These are phyloP conservation scores for Xiphydria camelus DNA, from an alignment of 2,888 invertebrate genomes.

Conservation along the genomic window DNA sequence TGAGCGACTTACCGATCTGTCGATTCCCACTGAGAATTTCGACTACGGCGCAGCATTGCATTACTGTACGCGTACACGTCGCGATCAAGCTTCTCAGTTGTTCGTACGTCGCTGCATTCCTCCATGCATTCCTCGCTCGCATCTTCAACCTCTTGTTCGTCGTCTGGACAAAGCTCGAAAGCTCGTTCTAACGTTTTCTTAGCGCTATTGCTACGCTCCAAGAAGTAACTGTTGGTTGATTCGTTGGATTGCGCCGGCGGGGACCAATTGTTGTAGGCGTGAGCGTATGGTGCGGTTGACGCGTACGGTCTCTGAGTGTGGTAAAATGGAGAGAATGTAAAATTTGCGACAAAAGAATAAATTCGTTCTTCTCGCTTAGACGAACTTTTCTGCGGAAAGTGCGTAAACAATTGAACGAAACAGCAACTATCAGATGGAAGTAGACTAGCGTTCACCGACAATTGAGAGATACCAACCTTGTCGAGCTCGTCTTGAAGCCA, in stretches of 20 bases:
- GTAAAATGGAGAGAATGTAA: not conserved
- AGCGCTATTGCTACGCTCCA: constrained; percentile 93
- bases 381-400: too few species aligned
- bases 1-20: constrained; percentile 12
- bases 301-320: constrained; percentile 59
- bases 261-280: constrained; percentile 91
- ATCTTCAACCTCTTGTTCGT: constrained; percentile 56
- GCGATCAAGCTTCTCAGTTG: too few species aligned
- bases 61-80: too few species aligned
- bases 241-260: constrained; percentile 94
- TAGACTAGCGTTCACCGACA: too few species aligned
- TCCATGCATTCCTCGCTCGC: constrained; percentile 29
- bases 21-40: constrained; percentile 16
- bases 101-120: constrained; percentile 19
- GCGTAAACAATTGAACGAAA: too few species aligned
- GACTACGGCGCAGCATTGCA: constrained; percentile 3
- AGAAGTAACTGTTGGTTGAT: constrained; percentile 90
- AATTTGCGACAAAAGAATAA: constrained; percentile 4
- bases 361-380: too few species aligned
- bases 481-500: constrained; percentile 97
- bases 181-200: constrained; percentile 83
- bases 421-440: too few species aligned
- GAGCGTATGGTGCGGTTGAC: constrained; percentile 74
- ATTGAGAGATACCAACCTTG: constrained; percentile 60
- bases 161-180: constrained; percentile 74